Conservation (phyloP, 2,888 invertebrate genomes). For the Leptinotarsa peninsularis region DNA sequence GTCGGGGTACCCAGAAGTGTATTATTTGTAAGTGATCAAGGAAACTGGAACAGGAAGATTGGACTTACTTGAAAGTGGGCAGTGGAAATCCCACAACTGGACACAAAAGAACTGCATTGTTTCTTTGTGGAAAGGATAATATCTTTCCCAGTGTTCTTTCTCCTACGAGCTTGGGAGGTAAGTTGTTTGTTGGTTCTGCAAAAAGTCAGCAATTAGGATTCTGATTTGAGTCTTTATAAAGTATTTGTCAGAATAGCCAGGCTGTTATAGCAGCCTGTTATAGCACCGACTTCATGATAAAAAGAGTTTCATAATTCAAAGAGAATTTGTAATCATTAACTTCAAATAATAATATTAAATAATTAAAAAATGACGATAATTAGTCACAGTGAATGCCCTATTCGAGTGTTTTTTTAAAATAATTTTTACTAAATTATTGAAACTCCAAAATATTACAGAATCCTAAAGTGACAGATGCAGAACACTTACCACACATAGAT, state of each 20-base stretch:
- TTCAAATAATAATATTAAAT: too few relatives aligned
- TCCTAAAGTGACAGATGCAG: neutral
- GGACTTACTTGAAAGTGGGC: constrained; percentile 79
- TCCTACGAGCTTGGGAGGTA: constrained; percentile 66
- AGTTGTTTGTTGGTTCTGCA: constrained; percentile 68
- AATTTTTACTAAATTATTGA: neutral
- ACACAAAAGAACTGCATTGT: constrained; percentile 75
- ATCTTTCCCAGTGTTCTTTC: constrained; percentile 72
- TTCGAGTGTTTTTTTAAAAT: too few relatives aligned
- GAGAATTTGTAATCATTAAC: too few relatives aligned
- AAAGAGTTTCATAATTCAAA: too few relatives aligned
- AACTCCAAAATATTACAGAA: neutral
- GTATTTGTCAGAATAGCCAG: too few relatives aligned
- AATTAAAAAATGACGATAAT: too few relatives aligned
- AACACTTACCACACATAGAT: neutral
- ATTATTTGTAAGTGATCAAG: too few relatives aligned
- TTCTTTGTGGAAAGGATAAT: constrained; percentile 68
- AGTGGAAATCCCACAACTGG: constrained; percentile 78
- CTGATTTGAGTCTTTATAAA: neutral
- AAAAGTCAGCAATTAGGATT: constrained; percentile 59
- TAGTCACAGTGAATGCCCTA: too few relatives aligned
- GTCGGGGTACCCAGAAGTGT: constrained; percentile 4
- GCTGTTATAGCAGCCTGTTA: too few relatives aligned
- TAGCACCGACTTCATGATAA: too few relatives aligned
- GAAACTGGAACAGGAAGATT: neutral